These are phyloP conservation scores for Ageneiosus marmoratus DNA, from an alignment of 2,113 vertebrate species.

Conservation along the genomic window DNA sequence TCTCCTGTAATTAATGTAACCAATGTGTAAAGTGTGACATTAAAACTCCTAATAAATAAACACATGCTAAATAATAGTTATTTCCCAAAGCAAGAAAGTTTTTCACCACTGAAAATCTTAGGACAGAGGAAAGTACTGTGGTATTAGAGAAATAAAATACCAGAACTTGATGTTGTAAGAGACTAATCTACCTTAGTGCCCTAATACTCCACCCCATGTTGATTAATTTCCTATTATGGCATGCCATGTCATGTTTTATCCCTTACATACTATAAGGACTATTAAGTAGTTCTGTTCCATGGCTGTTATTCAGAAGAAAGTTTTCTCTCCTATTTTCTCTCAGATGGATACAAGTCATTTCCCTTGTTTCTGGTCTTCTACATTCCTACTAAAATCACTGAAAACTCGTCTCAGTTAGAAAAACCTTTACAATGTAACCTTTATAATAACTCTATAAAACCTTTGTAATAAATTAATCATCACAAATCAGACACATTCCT, in stretches of 20 bases:
- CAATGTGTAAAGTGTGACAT: too few species aligned
- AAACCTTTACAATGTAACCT: background rate
- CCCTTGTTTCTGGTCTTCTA: constrained; percentile 42
- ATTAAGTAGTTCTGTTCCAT: background rate
- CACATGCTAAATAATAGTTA: background rate
- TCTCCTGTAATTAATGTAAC: too few species aligned
- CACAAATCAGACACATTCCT: background rate
- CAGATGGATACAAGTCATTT: constrained; percentile 52
- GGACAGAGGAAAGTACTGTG: background rate
- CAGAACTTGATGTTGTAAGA: background rate
- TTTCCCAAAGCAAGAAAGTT: background rate
- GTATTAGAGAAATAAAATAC: background rate
- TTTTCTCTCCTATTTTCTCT: background rate
- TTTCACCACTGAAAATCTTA: background rate
- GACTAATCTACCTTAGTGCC: too few species aligned
- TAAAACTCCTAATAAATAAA: too few species aligned
- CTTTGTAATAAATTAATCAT: background rate
- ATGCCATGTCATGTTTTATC: background rate
- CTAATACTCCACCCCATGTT: too few species aligned
- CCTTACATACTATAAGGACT: background rate
- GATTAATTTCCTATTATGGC: background rate
- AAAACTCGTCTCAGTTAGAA: background rate
- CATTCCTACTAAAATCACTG: background rate
- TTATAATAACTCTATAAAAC: background rate
- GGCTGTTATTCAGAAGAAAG: background rate